Evolutionary conservation across 2,888 invertebrate genomes (phyloP), one percentile per base, ranked within the genome.

Genomic region (Molanna angustata): DNA sequence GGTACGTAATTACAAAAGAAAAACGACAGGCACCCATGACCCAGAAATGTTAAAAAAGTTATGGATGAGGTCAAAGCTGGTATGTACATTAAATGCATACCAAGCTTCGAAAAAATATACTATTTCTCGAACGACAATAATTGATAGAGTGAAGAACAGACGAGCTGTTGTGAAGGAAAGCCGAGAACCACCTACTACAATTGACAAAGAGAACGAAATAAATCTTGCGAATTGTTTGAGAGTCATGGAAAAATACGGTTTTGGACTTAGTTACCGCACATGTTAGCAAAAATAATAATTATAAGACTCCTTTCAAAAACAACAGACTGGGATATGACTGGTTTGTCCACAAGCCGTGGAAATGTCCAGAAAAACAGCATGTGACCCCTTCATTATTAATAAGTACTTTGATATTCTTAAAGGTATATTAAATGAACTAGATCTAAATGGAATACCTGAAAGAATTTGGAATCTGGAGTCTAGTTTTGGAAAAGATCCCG

Each of bases 361-460:
- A 14, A 11, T 39, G 39, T 39, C 39, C 39, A 39, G 39, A 7
- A 39, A 39, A 39, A 17, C 39, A 14, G 39, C 39, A 39, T 39
- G 16, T 39, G 39, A 39, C 18, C 16, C 39, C 4, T 14, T 39
- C n/a, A n/a, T n/a, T n/a, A n/a, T n/a, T n/a, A n/a, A n/a, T n/a
- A 17, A 39, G 39, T 39, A 39, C 18, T 39, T 39, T 39, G 39
- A 39, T 4, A 39, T 39, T 14, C 39, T 39, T 17, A 3, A 39
- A 39, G 6, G 39, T 14, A 17, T 39, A 7, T 3, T 39, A 11
- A 39, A 39, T 11, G 16, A 39, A 39, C 16, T 39, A 4, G 39
- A 14, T 39, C 6, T 35, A 35, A 35, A 35, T 9, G 35, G 27
- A 27, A 27, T 6, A 27, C 27, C 33, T 11, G 33, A 33, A 33